Evolutionary conservation across 1,140 invertebrate genomes (phyloP).

Genomic region (Oreohelix idahoensis): DNA sequence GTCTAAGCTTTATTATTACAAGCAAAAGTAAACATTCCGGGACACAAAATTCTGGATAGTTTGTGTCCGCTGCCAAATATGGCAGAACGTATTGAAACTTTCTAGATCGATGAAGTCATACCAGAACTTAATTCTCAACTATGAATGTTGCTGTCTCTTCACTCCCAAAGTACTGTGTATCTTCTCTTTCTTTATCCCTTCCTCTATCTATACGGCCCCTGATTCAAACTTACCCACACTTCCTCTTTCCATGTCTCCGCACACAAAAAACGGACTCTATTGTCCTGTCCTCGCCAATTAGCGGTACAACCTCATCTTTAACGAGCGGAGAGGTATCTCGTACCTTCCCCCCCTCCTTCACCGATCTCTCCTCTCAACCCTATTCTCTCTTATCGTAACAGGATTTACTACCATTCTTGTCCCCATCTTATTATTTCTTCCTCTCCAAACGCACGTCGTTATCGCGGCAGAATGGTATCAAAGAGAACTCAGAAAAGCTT

Average conservation of each 20-base stretch:
- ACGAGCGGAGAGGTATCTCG: not conserved
- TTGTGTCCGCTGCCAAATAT: no score
- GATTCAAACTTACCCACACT: not conserved
- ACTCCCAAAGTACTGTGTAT: not conserved
- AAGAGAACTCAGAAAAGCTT: not conserved
- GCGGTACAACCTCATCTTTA: not conserved
- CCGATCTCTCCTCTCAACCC: no score
- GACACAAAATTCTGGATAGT: no score
- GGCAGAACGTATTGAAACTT: not conserved
- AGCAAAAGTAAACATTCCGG: no score
- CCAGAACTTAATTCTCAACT: not conserved
- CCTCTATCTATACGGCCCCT: not conserved
- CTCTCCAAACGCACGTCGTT: not conserved
- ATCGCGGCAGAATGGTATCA: not conserved
- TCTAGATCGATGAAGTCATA: not conserved
- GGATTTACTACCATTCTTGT: not conserved
- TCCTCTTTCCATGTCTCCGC: not conserved
- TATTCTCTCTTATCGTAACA: not conserved
- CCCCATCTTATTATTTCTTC: no score
- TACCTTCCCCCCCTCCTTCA: not conserved
- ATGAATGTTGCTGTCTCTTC: not conserved
- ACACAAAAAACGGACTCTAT: not conserved
- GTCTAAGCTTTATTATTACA: no score
- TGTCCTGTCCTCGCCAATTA: not conserved
- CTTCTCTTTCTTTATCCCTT: slow-evolving; percentile 3